Conservation (phyloP, 1,140 invertebrate genomes). For the Pseudachorutes palmiensis region DNA sequence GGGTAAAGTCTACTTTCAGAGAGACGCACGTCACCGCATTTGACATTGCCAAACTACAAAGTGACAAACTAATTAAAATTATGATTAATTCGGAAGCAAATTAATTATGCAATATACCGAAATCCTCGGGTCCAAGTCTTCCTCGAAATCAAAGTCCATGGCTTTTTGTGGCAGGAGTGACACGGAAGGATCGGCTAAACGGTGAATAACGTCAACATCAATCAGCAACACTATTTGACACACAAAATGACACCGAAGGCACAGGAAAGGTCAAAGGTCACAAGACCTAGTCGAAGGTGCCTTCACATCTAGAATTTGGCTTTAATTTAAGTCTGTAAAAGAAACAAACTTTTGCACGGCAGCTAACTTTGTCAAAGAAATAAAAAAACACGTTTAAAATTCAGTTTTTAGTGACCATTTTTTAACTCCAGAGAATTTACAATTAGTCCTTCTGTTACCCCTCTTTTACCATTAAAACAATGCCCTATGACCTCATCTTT, state of each 20-base stretch:
- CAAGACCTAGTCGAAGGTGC: neutral
- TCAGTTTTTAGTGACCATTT: too few relatives aligned
- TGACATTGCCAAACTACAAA: neutral
- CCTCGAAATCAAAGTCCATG: neutral
- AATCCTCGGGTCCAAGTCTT: neutral
- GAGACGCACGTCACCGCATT: neutral
- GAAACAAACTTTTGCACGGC: too few relatives aligned
- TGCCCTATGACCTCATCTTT: neutral
- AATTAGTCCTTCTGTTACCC: too few relatives aligned
- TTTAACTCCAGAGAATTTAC: too few relatives aligned
- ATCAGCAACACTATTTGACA: neutral
- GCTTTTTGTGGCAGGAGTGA: neutral
- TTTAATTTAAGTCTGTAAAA: too few relatives aligned
- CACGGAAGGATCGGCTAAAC: neutral
- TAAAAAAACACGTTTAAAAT: too few relatives aligned
- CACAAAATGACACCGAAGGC: neutral
- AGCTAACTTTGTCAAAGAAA: too few relatives aligned
- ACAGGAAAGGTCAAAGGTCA: neutral
- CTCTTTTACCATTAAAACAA: neutral
- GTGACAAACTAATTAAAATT: slow-evolving; percentile 7
- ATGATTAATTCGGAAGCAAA: neutral
- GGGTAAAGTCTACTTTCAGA: too few relatives aligned
- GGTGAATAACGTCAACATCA: neutral
- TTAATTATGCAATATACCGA: slow-evolving; percentile 1
- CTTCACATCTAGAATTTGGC: neutral